Percentiles rank a stretch among this genome's conserved stretches.
Evolutionary conservation across 2,797 vertebrate genomes (phyloP).

Genomic region (Channallabes apus): DNA sequence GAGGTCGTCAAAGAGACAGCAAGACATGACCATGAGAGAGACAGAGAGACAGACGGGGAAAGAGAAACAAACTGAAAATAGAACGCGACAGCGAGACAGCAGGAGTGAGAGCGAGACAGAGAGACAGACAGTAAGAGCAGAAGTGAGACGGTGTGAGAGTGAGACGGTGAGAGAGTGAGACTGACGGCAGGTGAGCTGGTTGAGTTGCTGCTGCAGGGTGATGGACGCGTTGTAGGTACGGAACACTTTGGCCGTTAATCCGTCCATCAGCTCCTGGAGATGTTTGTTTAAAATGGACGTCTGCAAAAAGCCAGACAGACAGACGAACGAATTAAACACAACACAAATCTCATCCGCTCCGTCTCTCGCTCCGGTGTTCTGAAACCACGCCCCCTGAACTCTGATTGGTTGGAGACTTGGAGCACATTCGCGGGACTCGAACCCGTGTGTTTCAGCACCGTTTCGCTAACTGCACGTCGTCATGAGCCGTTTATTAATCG

Average conservation of each 20-base stretch:
- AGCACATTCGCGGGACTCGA: too few relatives aligned
- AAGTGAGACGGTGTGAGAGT: background rate
- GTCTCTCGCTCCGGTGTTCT: too few relatives aligned
- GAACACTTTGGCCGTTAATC: slow-evolving; percentile 95
- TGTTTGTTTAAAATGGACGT: slow-evolving; percentile 97
- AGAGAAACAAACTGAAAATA: background rate
- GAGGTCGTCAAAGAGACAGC: too few relatives aligned
- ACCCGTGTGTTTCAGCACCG: too few relatives aligned
- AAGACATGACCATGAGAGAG: too few relatives aligned
- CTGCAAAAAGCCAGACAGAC: slow-evolving; percentile 61
- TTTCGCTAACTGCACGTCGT: too few relatives aligned
- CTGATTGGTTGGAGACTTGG: too few relatives aligned
- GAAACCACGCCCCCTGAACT: too few relatives aligned
- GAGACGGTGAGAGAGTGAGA: background rate
- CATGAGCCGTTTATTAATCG: too few relatives aligned
- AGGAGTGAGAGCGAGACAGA: background rate
- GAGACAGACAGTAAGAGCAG: background rate
- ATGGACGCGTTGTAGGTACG: slow-evolving; percentile 96
- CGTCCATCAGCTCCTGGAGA: slow-evolving; percentile 97
- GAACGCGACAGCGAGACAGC: background rate
- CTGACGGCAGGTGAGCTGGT: slow-evolving; percentile 90
- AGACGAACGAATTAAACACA: background rate
- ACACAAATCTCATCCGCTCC: too few relatives aligned
- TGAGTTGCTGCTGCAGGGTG: slow-evolving; percentile 94
- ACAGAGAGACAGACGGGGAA: background rate